Conservation (phyloP, 2,888 invertebrate genomes). For the Mesorhabditis belari region DNA sequence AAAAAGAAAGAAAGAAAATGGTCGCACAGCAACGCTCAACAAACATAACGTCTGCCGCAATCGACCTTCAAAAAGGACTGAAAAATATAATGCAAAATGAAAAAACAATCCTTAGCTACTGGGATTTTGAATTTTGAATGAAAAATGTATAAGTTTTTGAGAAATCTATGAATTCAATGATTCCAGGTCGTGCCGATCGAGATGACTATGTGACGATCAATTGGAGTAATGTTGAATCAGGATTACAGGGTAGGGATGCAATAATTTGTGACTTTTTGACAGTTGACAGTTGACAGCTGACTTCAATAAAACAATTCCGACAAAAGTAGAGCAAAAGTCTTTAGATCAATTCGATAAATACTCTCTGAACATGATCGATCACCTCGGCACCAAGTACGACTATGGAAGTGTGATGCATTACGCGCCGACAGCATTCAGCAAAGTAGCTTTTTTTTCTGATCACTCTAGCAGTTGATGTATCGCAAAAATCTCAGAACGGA, state of each 20-base stretch:
- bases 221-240: conserved; percentile 50
- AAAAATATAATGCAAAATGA: too few relatives aligned
- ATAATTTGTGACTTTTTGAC: background rate
- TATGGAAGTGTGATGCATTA: conserved; percentile 58
- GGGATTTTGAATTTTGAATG: too few relatives aligned
- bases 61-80: too few relatives aligned
- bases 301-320: conserved; percentile 1
- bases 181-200: conserved; percentile 48
- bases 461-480: background rate
- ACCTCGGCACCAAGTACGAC: conserved; percentile 54
- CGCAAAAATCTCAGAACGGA: conserved; percentile 34
- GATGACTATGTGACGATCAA: conserved; percentile 52
- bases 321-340: background rate
- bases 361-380: conserved; percentile 50
- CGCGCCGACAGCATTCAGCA: conserved; percentile 57
- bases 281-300: background rate
- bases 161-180: too few relatives aligned
- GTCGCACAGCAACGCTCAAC: too few relatives aligned
- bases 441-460: conserved; percentile 37
- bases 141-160: too few relatives aligned
- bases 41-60: too few relatives aligned
- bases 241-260: conserved; percentile 32
- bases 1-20: background rate
- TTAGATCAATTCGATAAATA: conserved; percentile 51
- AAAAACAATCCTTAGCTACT: too few relatives aligned